phyloP scores from a whole-genome alignment of 1,140 invertebrate genomes.

The Drosophila truncata region DNA sequence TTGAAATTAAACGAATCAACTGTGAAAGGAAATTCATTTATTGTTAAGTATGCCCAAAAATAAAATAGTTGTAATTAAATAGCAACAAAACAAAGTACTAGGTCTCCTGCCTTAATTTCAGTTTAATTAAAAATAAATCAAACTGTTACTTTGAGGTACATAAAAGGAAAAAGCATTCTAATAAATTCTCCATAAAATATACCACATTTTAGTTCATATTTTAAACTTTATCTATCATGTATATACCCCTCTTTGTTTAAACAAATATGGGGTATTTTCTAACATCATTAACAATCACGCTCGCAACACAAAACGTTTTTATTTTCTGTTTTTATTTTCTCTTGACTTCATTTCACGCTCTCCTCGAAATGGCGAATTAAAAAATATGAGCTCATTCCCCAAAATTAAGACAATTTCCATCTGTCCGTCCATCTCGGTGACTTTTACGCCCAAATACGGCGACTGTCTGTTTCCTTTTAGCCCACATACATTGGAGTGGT shows the following conservation, averaged over 20 bases:
- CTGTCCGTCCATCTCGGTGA: conserved; percentile 40
- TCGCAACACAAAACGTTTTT: conserved; percentile 32
- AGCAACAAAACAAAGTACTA: not conserved
- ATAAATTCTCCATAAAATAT: not conserved
- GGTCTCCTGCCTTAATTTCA: no score
- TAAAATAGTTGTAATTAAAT: not conserved
- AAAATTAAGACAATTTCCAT: conserved; percentile 57
- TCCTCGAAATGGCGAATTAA: conserved; percentile 43
- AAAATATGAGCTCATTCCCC: conserved; percentile 74
- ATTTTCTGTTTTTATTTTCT: conserved; percentile 18
- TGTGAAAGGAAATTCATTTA: conserved; percentile 3
- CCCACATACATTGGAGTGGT: conserved; percentile 68
- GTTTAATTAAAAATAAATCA: not conserved
- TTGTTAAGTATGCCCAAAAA: not conserved
- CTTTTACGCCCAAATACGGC: conserved; percentile 79
- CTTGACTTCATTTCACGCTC: conserved; percentile 53
- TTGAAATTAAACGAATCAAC: conserved; percentile 1
- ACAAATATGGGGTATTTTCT: conserved; percentile 13
- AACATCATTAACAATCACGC: conserved; percentile 43
- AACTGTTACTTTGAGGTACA: not conserved
- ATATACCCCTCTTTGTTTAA: not conserved
- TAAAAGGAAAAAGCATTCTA: not conserved
- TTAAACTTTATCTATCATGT: not conserved
- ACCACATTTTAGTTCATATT: no score
- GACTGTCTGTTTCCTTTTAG: conserved; percentile 67